phyloP scores from a whole-genome alignment of 2,113 vertebrate genomes.

The Cnemophilus loriae region DNA sequence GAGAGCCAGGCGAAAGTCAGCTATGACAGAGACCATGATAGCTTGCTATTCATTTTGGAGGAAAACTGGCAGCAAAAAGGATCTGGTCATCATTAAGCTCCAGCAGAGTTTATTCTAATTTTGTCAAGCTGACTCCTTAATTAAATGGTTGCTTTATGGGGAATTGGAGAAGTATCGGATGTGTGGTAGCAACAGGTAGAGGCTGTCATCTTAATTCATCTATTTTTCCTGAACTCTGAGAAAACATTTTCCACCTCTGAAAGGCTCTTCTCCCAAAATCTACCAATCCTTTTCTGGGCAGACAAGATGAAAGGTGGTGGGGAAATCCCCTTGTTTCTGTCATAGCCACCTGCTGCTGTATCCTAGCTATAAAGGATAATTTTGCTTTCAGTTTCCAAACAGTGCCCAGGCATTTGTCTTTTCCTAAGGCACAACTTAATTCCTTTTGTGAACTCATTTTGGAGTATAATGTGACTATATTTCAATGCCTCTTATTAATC shows the following conservation, averaged over 20 bases:
- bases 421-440: not conserved
- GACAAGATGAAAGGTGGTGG: not conserved
- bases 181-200: not conserved
- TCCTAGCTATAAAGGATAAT: not conserved
- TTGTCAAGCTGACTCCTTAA: not conserved
- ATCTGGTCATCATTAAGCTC: not conserved
- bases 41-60: not conserved
- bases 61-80: conserved; percentile 1
- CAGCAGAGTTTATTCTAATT: not conserved
- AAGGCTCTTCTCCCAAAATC: not conserved
- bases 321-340: not conserved
- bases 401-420: not conserved
- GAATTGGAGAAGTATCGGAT: not conserved
- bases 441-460: not conserved
- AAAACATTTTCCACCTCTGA: not conserved
- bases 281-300: not conserved
- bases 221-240: not conserved
- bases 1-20: not conserved
- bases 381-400: not conserved
- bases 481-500: not conserved
- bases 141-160: not conserved
- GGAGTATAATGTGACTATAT: not conserved
- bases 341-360: rapidly evolving
- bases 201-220: not conserved
- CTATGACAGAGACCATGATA: not conserved